A percentile compares a stretch with the other conserved stretches of the same genome.
phyloP scores from a whole-genome alignment of 2,888 invertebrate species.

The Phasia obesa region DNA sequence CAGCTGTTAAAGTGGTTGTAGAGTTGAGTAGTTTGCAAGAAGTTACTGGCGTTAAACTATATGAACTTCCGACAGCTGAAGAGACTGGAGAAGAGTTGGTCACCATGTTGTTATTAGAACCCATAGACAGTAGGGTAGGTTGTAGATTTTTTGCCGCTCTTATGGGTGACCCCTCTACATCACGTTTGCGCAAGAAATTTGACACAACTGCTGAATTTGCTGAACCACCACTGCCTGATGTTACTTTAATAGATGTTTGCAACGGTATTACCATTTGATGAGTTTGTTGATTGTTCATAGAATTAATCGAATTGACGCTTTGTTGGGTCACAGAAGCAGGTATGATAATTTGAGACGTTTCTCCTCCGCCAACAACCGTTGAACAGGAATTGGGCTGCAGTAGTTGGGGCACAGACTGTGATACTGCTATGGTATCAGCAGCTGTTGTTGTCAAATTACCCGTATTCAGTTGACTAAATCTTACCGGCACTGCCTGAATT shows the following conservation, averaged over 20 bases:
- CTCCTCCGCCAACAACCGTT: constrained; percentile 10
- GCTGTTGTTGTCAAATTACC: constrained; percentile 56
- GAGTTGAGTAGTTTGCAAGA: constrained; percentile 33
- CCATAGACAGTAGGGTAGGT: constrained; percentile 81
- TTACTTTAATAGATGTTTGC: constrained; percentile 79
- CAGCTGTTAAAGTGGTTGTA: constrained; percentile 72
- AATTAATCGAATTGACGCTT: constrained; percentile 12
- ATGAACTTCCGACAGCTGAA: constrained; percentile 65
- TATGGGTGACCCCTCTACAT: constrained; percentile 87
- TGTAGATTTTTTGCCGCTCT: constrained; percentile 86
- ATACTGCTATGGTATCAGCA: constrained; percentile 60
- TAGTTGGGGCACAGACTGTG: constrained; percentile 67
- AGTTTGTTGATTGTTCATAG: constrained; percentile 67
- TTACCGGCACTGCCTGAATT: constrained; percentile 77
- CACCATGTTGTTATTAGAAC: constrained; percentile 67
- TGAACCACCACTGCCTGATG: constrained; percentile 73
- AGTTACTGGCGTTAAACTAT: constrained; percentile 67
- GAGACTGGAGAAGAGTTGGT: constrained; percentile 62
- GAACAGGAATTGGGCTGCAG: constrained; percentile 50
- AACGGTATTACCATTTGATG: constrained; percentile 81
- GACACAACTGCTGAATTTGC: constrained; percentile 74
- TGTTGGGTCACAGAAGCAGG: constrained; percentile 65
- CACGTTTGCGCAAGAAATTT: constrained; percentile 92
- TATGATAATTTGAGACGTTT: constrained; percentile 69
- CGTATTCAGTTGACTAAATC: constrained; percentile 77